Conservation (phyloP, 2,113 vertebrate species). For the Daphoenositta chrysoptera region DNA sequence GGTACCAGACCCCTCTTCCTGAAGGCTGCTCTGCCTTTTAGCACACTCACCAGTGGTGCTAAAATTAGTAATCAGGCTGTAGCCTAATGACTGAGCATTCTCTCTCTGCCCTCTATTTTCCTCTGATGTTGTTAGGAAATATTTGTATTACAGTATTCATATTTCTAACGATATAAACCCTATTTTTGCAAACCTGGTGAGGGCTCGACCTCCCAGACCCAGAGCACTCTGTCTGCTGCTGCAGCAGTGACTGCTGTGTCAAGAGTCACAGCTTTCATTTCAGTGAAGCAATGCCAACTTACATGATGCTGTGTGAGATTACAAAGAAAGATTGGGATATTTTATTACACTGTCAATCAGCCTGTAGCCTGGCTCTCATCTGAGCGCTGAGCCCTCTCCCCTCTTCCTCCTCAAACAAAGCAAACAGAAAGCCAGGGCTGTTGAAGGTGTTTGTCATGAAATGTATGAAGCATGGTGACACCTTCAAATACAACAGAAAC, state of each 20-base stretch:
- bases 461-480: background rate
- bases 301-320: constrained; percentile 36
- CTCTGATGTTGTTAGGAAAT: background rate
- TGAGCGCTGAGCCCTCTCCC: background rate
- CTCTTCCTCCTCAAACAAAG: background rate
- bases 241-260: background rate
- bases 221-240: background rate
- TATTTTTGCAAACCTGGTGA: background rate
- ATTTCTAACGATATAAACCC: background rate
- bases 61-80: background rate
- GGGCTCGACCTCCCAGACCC: background rate
- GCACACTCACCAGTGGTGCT: background rate
- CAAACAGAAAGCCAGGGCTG: background rate
- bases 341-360: constrained; percentile 61
- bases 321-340: constrained; percentile 40
- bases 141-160: background rate
- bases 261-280: constrained; percentile 8
- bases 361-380: background rate
- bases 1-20: background rate
- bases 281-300: background rate
- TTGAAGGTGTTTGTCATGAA: constrained; percentile 17
- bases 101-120: background rate
- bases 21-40: background rate
- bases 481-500: background rate
- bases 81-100: background rate